Percentiles rank a stretch among this genome's conserved stretches.
phyloP scores from a whole-genome alignment of 2,113 vertebrate genomes.

The Pantherophis guttatus region DNA sequence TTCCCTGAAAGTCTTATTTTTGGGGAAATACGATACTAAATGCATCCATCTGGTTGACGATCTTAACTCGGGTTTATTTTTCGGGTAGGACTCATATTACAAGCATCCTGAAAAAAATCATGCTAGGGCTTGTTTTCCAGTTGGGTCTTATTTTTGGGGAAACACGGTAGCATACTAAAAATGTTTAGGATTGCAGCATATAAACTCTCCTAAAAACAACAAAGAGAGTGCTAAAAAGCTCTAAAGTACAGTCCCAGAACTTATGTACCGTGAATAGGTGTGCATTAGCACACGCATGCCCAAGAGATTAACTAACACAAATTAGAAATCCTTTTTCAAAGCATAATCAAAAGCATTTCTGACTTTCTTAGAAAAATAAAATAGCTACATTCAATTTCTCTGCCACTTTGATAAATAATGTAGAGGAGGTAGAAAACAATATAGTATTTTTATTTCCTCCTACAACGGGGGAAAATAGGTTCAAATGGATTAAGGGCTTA shows the following conservation, averaged over 20 bases:
- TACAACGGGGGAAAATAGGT: slow-evolving; percentile 33
- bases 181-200: not conserved
- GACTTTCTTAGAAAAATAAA: slow-evolving; percentile 24
- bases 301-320: not conserved
- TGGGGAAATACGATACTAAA: too few species aligned
- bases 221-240: not conserved
- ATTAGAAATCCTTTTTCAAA: slow-evolving; percentile 15
- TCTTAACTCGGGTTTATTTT: too few species aligned
- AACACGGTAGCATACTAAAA: not conserved
- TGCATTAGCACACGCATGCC: not conserved
- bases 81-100: too few species aligned
- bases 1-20: too few species aligned
- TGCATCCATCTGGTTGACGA: too few species aligned
- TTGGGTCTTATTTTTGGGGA: too few species aligned
- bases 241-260: not conserved
- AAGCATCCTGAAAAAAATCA: too few species aligned
- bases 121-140: too few species aligned
- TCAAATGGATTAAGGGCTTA: slow-evolving; percentile 28
- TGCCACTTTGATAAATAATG: slow-evolving; percentile 34
- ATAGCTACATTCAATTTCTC: slow-evolving; percentile 36
- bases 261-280: not conserved
- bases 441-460: not conserved
- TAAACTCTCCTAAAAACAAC: not conserved
- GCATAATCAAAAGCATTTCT: slow-evolving; percentile 33
- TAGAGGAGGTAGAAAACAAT: slow-evolving; percentile 6